A percentile compares a stretch with the other conserved stretches of the same genome.
These are phyloP conservation scores for Lumbricus terrestris DNA, from an alignment of 2,888 invertebrate species.

Conservation along the genomic window DNA sequence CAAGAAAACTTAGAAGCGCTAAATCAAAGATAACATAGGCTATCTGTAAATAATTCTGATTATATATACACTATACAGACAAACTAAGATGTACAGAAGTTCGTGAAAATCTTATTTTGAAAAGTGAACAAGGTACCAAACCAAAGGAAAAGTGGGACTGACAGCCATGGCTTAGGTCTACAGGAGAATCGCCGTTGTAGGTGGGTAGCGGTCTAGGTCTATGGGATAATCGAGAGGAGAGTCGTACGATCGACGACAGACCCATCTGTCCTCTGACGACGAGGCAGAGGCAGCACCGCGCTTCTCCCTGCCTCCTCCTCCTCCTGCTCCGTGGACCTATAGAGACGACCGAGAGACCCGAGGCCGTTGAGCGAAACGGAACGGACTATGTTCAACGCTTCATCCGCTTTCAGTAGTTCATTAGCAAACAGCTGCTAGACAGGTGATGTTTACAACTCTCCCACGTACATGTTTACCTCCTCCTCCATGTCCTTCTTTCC, in stretches of 20 bases:
- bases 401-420: neutral
- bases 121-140: too few relatives aligned
- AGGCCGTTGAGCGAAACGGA: neutral
- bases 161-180: too few relatives aligned
- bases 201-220: neutral
- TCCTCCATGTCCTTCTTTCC: neutral
- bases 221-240: neutral
- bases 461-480: neutral
- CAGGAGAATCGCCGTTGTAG: too few relatives aligned
- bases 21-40: too few relatives aligned
- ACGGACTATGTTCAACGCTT: neutral
- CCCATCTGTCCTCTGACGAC: neutral
- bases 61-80: too few relatives aligned
- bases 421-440: neutral
- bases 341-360: neutral
- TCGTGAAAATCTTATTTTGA: too few relatives aligned
- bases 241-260: neutral
- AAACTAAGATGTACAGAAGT: too few relatives aligned
- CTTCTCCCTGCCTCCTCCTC: neutral
- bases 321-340: too few relatives aligned
- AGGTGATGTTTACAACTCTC: neutral
- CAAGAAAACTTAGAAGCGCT: neutral
- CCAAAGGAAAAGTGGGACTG: neutral
- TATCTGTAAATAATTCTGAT: too few relatives aligned
- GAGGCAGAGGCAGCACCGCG: neutral